Conservation (phyloP, 2,113 vertebrate genomes). For the Anthoscopus minutus region DNA sequence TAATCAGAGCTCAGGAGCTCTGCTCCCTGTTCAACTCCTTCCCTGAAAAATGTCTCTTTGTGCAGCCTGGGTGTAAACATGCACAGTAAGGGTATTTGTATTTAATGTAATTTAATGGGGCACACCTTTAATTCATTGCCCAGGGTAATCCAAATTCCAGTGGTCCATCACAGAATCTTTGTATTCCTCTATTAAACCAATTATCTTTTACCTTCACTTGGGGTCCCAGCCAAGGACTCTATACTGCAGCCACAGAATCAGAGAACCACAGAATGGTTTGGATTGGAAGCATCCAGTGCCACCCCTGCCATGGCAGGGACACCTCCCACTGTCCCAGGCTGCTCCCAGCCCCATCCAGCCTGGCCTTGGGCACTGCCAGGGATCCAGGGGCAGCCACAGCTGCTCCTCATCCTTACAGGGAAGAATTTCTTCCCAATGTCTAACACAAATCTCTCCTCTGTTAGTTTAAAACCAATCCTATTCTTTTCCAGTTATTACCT, state of each 20-base stretch:
- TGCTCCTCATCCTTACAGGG: accelerated
- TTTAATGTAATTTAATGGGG: not conserved
- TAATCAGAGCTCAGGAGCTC: conserved; percentile 39
- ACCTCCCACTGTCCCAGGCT: accelerated
- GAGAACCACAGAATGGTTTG: not conserved
- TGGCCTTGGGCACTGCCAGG: not conserved
- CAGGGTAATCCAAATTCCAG: conserved; percentile 20
- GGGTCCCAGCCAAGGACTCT: not conserved
- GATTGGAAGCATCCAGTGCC: accelerated
- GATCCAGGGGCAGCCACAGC: not conserved
- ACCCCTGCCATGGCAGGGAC: not conserved
- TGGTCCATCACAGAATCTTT: not conserved
- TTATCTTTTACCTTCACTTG: not conserved
- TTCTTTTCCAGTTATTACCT: not conserved
- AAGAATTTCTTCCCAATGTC: not conserved
- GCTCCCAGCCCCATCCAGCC: accelerated
- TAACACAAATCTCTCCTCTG: not conserved
- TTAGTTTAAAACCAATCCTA: not conserved
- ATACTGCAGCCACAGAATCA: not conserved
- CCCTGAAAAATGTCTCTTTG: conserved; percentile 55
- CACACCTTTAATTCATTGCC: conserved; percentile 40
- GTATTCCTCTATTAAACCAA: not conserved
- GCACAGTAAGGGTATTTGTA: conserved; percentile 35
- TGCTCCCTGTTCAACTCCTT: conserved; percentile 46
- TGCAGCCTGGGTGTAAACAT: conserved; percentile 58